phyloP scores from a whole-genome alignment of 2,113 vertebrate genomes.

The Lanius collurio region DNA sequence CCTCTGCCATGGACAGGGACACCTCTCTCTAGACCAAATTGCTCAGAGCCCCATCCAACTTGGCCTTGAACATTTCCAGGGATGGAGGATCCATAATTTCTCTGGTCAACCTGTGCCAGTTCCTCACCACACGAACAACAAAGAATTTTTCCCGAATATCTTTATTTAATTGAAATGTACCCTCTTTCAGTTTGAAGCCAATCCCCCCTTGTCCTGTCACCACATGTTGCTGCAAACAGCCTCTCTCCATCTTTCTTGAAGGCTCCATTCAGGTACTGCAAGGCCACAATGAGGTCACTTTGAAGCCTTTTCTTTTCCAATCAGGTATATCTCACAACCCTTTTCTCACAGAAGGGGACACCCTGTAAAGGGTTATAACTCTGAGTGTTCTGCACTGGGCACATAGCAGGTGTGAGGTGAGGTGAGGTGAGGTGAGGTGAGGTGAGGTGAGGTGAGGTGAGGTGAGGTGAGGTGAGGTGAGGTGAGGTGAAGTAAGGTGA shows the following conservation, averaged over 20 bases:
- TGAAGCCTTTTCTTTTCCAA: background rate
- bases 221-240: too few relatives aligned
- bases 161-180: background rate
- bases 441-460: too few relatives aligned
- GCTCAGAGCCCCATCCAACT: background rate
- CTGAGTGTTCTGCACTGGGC: background rate
- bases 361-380: background rate
- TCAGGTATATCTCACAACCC: background rate
- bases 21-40: background rate
- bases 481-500: background rate
- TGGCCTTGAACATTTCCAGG: background rate
- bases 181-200: background rate
- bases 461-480: background rate
- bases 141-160: background rate
- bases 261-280: background rate
- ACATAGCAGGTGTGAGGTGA: fast-evolving
- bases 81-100: background rate
- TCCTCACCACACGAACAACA: background rate
- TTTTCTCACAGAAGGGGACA: background rate
- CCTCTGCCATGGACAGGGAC: background rate
- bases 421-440: background rate
- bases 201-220: background rate
- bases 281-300: background rate
- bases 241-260: background rate
- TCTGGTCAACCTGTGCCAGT: background rate